Percentiles rank a stretch among this genome's conserved stretches.
phyloP scores from a whole-genome alignment of 2,797 vertebrate genomes.

The Mycteria americana region DNA sequence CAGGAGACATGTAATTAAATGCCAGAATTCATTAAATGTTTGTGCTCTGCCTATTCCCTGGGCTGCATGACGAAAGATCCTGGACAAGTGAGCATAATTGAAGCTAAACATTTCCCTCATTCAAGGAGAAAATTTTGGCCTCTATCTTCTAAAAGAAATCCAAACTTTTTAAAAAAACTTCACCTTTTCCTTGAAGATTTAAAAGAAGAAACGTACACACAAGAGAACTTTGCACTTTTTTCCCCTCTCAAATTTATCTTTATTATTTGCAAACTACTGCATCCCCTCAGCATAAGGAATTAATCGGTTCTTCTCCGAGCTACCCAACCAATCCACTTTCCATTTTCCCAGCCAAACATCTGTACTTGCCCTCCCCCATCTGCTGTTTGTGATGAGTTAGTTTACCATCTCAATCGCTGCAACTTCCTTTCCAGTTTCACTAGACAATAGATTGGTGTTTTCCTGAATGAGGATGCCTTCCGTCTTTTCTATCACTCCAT shows the following conservation, averaged over 20 bases:
- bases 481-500: background rate
- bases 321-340: background rate
- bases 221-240: background rate
- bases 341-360: conserved; percentile 20
- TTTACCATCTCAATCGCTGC: background rate
- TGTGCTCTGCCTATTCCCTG: background rate
- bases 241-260: background rate
- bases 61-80: background rate
- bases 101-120: background rate
- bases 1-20: background rate
- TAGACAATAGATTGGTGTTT: background rate
- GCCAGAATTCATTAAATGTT: conserved; percentile 14
- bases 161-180: background rate
- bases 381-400: background rate
- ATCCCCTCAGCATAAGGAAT: conserved; percentile 1
- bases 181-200: background rate
- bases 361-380: background rate
- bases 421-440: conserved; percentile 27
- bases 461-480: background rate
- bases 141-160: background rate
- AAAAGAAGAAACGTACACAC: background rate
- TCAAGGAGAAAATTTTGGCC: background rate
- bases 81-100: background rate
- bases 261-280: background rate
- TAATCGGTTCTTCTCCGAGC: background rate